Evolutionary conservation across 1,140 invertebrate species (phyloP).

Genomic region (Drosophila nikananu): DNA sequence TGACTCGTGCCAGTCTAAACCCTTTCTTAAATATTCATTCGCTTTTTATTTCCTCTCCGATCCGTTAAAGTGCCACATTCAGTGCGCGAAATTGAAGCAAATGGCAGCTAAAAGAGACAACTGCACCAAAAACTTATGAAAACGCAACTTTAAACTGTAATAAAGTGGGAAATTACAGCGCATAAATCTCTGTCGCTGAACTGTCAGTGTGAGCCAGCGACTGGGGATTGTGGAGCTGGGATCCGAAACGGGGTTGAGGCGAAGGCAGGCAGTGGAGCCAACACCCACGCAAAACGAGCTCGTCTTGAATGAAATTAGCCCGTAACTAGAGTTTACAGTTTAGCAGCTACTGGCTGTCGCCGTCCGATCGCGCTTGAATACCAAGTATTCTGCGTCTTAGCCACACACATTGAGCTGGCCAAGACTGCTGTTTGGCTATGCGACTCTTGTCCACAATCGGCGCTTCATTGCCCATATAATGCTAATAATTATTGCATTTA

Average conservation of each 20-base stretch:
- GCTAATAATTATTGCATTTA: conserved; percentile 85
- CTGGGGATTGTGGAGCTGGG: conserved; percentile 17
- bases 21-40: conserved; percentile 4
- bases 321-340: conserved; percentile 71
- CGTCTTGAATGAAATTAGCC: conserved; percentile 71
- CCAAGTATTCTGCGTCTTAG: conserved; percentile 44
- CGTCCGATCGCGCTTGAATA: conserved; percentile 46
- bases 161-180: conserved; percentile 82
- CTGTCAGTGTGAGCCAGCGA: conserved; percentile 57
- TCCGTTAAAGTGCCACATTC: conserved; percentile 36
- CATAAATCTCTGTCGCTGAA: conserved; percentile 79
- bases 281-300: conserved; percentile 65
- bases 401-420: conserved; percentile 40
- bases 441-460: conserved; percentile 57
- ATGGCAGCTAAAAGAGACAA: conserved; percentile 64
- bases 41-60: not conserved
- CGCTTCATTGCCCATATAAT: conserved; percentile 83
- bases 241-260: not conserved
- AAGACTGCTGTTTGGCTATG: conserved; percentile 55
- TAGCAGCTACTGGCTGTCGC: conserved; percentile 62
- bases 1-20: not conserved
- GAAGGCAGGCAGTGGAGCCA: conserved; percentile 47
- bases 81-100: conserved; percentile 65
- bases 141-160: conserved; percentile 83
- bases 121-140: conserved; percentile 71